Percentiles rank a stretch among this genome's conserved stretches.
phyloP scores from a whole-genome alignment of 2,888 invertebrate genomes.

The Pammene fasciana region DNA sequence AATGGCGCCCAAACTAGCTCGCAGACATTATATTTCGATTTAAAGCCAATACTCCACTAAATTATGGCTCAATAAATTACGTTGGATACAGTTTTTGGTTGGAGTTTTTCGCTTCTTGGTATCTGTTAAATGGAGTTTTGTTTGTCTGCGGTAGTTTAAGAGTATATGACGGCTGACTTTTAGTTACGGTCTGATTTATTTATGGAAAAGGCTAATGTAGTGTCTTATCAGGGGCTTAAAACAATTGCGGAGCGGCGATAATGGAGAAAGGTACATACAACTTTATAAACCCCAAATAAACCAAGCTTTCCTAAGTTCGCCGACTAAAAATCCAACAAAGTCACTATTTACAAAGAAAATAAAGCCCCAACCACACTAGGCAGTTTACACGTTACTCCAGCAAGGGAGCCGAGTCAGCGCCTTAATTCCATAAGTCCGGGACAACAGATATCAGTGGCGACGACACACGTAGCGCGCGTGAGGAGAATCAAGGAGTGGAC shows the following conservation, averaged over 20 bases:
- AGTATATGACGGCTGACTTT: background rate
- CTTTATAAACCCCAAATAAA: background rate
- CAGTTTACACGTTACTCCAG: constrained; percentile 31
- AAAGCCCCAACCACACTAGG: constrained; percentile 26
- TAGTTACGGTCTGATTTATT: constrained; percentile 11
- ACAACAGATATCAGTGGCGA: constrained; percentile 39
- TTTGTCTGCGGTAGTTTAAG: constrained; percentile 18
- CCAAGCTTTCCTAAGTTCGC: background rate
- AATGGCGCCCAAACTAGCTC: constrained; percentile 38
- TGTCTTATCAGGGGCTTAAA: too few species aligned
- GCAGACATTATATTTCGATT: constrained; percentile 42
- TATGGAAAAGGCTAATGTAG: too few species aligned
- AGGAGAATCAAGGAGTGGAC: constrained; percentile 15
- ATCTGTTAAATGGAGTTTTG: constrained; percentile 22
- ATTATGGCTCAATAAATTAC: constrained; percentile 38
- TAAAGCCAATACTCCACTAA: constrained; percentile 40
- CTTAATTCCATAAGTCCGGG: constrained; percentile 40
- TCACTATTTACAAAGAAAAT: constrained; percentile 28
- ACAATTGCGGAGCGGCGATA: too few species aligned
- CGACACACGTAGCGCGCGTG: constrained; percentile 28
- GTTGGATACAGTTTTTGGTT: constrained; percentile 26
- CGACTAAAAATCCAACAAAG: constrained; percentile 21
- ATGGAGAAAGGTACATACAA: too few species aligned
- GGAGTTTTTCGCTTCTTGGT: constrained; percentile 33
- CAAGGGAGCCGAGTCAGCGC: constrained; percentile 33